Evolutionary conservation across 1,140 invertebrate species (phyloP), one percentile per base, ranked within the genome.

Genomic region (Drosophila orosa): DNA sequence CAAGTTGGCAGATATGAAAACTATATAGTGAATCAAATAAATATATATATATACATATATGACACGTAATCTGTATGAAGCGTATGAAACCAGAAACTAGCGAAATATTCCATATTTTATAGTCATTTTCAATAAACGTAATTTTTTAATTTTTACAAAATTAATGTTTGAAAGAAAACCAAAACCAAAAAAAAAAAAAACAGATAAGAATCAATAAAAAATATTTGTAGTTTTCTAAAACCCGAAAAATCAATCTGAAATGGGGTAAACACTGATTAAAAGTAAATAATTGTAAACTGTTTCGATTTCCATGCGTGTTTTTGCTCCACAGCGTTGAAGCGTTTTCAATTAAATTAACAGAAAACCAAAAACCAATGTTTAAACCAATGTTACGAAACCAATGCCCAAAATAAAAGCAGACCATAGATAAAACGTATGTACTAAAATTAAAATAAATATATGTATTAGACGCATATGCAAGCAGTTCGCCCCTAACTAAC

Each of bases 81-180:
- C 71, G 65, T 85, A 80, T 85, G 55, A 71, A 42, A 45, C 62
- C 60, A 73, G 61, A 80, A 69, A 58, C 79, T 86, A 86, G 83
- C 83, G 60, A 87, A 86, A 87, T 86, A 86, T 87, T 86, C 79
- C 83, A 86, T 86, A 86, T 86, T 86, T 86, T 86, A 86, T 86
- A 86, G 83, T 87, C 25, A 86, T 86, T 86, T 86, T 86, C 83
- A 79, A 86, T 87, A 86, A 83, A 86, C 66, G 83, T 86, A 86
- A 87, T 86, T 86, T 86, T 86, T 86, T 86, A 83, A 87, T 87
- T 86, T 86, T 87, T 87, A 87, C 83, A 87, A 86, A 87, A 86
- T 83, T 87, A 56, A 79, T 67, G 75, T 87, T 87, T 80, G 73
- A 55, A 84, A 71, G n/a, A n/a, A n/a, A n/a, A 27, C 47, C 75